Conservation (phyloP, 2,888 invertebrate species). For the Luperina nickerlii region DNA sequence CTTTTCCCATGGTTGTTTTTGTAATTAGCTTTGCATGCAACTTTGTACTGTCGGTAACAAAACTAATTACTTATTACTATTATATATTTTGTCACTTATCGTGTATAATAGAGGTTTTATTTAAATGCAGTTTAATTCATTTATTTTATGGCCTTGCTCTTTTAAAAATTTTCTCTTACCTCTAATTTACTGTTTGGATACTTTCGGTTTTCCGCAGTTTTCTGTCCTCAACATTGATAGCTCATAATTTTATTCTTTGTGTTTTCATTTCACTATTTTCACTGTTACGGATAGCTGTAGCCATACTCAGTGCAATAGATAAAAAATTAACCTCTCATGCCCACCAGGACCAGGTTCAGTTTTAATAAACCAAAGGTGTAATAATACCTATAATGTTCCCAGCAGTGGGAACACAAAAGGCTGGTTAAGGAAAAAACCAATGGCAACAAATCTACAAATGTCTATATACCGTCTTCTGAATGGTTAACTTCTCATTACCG, state of each 20-base stretch:
- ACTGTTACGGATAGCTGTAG: background rate
- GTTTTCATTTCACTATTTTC: no score
- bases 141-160: slow-evolving; percentile 7
- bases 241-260: background rate
- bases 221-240: background rate
- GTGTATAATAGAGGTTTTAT: slow-evolving; percentile 2
- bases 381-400: no score
- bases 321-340: background rate
- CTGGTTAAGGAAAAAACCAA: no score
- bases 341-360: background rate
- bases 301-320: background rate
- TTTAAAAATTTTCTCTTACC: slow-evolving; percentile 12
- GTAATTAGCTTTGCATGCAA: slow-evolving; percentile 67
- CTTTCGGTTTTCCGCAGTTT: background rate
- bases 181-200: slow-evolving; percentile 12
- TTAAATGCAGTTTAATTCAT: slow-evolving; percentile 6
- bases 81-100: slow-evolving; percentile 24
- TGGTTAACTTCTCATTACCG: background rate
- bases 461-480: background rate
- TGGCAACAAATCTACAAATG: background rate
- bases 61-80: slow-evolving; percentile 39
- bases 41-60: slow-evolving; percentile 38
- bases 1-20: slow-evolving; percentile 67
- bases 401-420: no score
- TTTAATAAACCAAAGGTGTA: background rate